phyloP scores from a whole-genome alignment of 2,888 invertebrate genomes.

The Xylota segnis region DNA sequence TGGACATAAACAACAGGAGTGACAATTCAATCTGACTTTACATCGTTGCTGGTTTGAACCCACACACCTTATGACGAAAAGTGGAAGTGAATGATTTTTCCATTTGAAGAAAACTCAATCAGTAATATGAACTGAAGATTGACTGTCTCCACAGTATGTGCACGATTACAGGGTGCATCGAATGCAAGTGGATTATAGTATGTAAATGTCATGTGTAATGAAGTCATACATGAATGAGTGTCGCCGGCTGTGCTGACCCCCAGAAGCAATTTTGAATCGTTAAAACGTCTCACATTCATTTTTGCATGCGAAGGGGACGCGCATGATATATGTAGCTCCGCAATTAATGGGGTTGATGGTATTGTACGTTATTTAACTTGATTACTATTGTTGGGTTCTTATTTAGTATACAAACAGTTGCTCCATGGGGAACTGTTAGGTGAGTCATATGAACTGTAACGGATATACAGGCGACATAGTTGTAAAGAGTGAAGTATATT shows the following conservation, averaged over 20 bases:
- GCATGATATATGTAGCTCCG: neutral
- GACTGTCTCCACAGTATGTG: neutral
- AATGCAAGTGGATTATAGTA: constrained; percentile 42
- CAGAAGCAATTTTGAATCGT: constrained; percentile 45
- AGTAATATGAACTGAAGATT: constrained; percentile 24
- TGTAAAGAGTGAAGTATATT: neutral
- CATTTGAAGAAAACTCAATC: constrained; percentile 42
- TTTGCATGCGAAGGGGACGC: constrained; percentile 7
- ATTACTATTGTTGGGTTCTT: constrained; percentile 16
- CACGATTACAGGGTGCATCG: constrained; percentile 31
- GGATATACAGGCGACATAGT: constrained; percentile 34
- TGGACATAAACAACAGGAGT: neutral
- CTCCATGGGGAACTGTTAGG: constrained; percentile 14
- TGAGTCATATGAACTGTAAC: constrained; percentile 29
- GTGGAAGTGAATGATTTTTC: constrained; percentile 17
- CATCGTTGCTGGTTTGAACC: constrained; percentile 15
- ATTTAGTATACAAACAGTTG: neutral
- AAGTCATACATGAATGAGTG: constrained; percentile 54
- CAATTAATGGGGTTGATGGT: constrained; percentile 48
- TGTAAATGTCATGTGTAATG: constrained; percentile 52
- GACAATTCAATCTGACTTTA: constrained; percentile 2
- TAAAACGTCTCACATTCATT: constrained; percentile 22
- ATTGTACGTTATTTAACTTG: constrained; percentile 27
- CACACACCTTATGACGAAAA: constrained; percentile 13
- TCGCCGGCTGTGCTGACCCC: constrained; percentile 50